Evolutionary conservation across 37 sponge, comb jelly and placozoan genomes (phyloP).

Genomic region (Halichondria panicea): DNA sequence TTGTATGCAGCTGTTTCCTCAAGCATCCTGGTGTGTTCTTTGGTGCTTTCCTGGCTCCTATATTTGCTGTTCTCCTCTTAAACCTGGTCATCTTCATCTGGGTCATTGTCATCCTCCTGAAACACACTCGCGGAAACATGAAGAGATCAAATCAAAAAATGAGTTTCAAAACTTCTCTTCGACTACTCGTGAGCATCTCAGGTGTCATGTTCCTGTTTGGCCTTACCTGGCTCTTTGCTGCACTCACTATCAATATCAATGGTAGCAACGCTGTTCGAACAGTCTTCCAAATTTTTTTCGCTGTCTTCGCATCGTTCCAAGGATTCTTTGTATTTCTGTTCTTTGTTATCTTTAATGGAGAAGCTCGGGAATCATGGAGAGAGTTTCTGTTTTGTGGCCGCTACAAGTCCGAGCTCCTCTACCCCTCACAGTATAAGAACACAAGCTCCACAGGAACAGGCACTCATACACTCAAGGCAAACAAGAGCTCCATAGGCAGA

Average conservation of each 20-base stretch:
- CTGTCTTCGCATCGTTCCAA: slow-evolving; percentile 18
- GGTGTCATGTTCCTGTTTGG: slow-evolving; percentile 51
- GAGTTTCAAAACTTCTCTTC: neutral
- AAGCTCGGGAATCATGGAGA: slow-evolving; percentile 16
- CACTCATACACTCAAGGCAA: no score
- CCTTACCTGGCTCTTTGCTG: slow-evolving; percentile 39
- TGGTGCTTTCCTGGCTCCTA: slow-evolving; percentile 25
- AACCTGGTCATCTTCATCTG: slow-evolving; percentile 2
- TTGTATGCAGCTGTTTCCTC: slow-evolving; percentile 29
- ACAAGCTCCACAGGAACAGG: neutral
- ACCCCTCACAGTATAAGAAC: slow-evolving; percentile 2
- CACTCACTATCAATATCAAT: slow-evolving; percentile 9
- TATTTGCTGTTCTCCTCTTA: slow-evolving; percentile 2
- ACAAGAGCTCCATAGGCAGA: no score
- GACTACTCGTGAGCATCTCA: slow-evolving; percentile 26
- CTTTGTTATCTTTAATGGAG: slow-evolving; percentile 9
- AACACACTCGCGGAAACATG: neutral
- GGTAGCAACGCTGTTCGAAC: neutral
- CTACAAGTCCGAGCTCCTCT: slow-evolving; percentile 9
- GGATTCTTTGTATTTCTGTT: slow-evolving; percentile 33
- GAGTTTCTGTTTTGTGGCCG: slow-evolving; percentile 24
- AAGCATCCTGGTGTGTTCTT: slow-evolving; percentile 19
- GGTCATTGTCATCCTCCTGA: slow-evolving; percentile 1
- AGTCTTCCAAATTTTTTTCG: slow-evolving; percentile 15
- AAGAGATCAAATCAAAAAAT: neutral